Evolutionary conservation across 2,113 vertebrate genomes (phyloP), one percentile per base, ranked within the genome.

Genomic region (Halcyon malimbica): DNA sequence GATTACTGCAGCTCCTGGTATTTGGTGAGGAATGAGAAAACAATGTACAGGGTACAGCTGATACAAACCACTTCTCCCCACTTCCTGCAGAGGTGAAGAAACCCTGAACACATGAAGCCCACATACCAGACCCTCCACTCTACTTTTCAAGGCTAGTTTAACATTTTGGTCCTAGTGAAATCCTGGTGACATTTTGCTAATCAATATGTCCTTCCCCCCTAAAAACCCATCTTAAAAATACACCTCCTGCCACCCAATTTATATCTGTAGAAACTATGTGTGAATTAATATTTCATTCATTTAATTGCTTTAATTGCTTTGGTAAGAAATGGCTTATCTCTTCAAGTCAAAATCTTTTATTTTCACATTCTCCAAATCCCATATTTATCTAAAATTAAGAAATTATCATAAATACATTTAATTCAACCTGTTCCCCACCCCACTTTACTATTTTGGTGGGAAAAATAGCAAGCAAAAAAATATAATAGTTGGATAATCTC

Each of bases 1-100:
- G 76, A 93, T 96, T 96, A 90, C 60, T 93, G 88, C 28, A 83
- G 56, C 68, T 96, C 60, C 54, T 88, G 88, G 88, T 56, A 74
- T 90, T 83, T 74, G 39, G 57, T 93, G 94, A 92, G 0, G 1
- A 90, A 88, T n/a, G 19, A 71, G 42, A 71, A 80, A 94, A 78
- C 68, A 93, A 94, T 94, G 88, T 19, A n/a, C 50, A 90, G 79
- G 33, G 75, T 67, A 75, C 54, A 93, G 75, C 85, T 70, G 46
- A 67, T 74, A 62, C 33, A 86, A 88, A 95, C 35, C n/a, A 17
- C 56, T 88, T 88, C 59, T 93, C 33, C 56, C 56, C 79, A 64
- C 79, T 94, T 97, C 96, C 82, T 93, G 67, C 15, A 5, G 13
- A 33, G 44, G 26, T 50, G 54, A 91, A 93, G 54, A 51, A 96